phyloP scores from a whole-genome alignment of 2,888 invertebrate genomes.

The Drosophila nr. perissopoda region DNA sequence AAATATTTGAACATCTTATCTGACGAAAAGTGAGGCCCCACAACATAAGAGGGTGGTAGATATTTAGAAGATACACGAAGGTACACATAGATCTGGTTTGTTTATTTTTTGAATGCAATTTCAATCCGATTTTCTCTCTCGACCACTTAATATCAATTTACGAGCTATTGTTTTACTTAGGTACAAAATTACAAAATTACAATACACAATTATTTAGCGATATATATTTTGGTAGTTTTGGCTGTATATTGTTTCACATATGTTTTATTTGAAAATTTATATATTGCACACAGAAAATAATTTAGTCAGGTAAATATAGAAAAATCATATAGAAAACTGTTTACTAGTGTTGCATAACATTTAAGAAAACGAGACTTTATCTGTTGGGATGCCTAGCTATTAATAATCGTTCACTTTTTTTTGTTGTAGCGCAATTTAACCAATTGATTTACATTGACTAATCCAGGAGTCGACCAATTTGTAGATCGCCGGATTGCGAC shows the following conservation, averaged over 20 bases:
- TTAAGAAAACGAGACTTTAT: slow-evolving; percentile 30
- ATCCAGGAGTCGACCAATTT: slow-evolving; percentile 20
- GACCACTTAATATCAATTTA: slow-evolving; percentile 13
- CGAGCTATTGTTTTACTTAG: slow-evolving; percentile 10
- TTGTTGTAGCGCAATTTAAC: slow-evolving; percentile 22
- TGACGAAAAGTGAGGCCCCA: neutral
- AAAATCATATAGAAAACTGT: slow-evolving; percentile 50
- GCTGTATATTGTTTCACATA: slow-evolving; percentile 62
- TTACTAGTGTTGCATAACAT: slow-evolving; percentile 41
- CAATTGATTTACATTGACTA: slow-evolving; percentile 38
- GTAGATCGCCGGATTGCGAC: slow-evolving; percentile 21
- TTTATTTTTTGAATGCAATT: slow-evolving; percentile 24
- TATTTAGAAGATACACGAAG: slow-evolving; percentile 1
- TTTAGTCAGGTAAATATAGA: slow-evolving; percentile 73
- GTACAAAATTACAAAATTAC: slow-evolving; percentile 59
- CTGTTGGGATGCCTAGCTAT: slow-evolving; percentile 30
- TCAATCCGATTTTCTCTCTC: slow-evolving; percentile 29
- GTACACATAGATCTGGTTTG: slow-evolving; percentile 5
- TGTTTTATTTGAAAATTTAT: slow-evolving; percentile 73
- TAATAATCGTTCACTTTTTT: slow-evolving; percentile 18
- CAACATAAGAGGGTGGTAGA: neutral
- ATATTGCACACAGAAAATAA: slow-evolving; percentile 73
- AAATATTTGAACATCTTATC: slow-evolving; percentile 3
- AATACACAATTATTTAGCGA: slow-evolving; percentile 51
- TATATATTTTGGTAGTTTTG: slow-evolving; percentile 35